Evolutionary conservation across 2,888 invertebrate genomes (phyloP), one percentile per base, ranked within the genome.

Genomic region (Phyllotreta cruciferae): DNA sequence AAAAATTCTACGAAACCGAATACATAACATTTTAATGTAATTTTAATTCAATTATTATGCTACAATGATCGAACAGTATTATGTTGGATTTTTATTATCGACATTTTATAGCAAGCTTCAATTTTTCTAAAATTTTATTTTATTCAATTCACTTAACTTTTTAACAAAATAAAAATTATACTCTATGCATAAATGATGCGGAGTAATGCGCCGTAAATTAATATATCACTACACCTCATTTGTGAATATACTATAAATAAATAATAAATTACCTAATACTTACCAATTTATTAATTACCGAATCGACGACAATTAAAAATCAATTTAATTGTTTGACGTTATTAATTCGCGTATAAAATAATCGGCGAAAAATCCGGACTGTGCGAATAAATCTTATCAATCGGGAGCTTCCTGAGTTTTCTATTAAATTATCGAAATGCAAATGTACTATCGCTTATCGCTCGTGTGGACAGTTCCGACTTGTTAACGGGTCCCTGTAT

Each of bases 401-500:
- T 7, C 13, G 42, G 41, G 5, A 50, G 58, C 39, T 50, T 39
- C 49, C 44, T 58, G 1, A 58, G 58, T 50, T 50, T 50, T 58
- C 13, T 50, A 42, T 35, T n/a, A 42, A 58, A 50, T 58, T 11
- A 34, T 5, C 41, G 38, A 58, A 58, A 58, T 49, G 52, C 37
- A 42, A 37, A 53, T 41, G 49, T 50, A 58, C 38, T 36, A n/a
- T 39, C 8, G 6, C 13, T 58, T 49, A 35, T 34, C 47, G 58
- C 50, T 50, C 34, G 35, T 58, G 45, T 35, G 14, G 11, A 63
- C 57, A 55, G 24, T 38, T 38, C 44, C 10, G 54, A 62, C 50
- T 58, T 68, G 61, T 62, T 68, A 61, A 64, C 62, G 56, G 54
- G 56, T 50, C 53, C 37, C 50, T 37, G 54, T 52, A 63, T 60